A percentile compares a stretch with the other conserved stretches of the same genome.
Conservation (phyloP, 2,888 invertebrate genomes). For the Pyrrhopygopsis socrates region DNA sequence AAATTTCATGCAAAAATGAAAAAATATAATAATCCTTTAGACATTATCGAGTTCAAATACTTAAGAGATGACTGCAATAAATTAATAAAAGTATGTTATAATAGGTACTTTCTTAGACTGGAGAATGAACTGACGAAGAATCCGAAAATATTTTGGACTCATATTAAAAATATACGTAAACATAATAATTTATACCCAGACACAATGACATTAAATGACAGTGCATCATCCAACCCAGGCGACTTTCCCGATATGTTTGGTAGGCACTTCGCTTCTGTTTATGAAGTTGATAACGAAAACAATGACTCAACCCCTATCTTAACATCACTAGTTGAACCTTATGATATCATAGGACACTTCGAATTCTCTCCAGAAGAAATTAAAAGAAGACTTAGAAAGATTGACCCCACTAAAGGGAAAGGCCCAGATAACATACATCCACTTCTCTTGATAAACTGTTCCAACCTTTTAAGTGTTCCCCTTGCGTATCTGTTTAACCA, state of each 20-base stretch:
- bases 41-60: slow-evolving; percentile 50
- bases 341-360: background rate
- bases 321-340: background rate
- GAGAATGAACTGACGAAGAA: background rate
- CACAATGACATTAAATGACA: background rate
- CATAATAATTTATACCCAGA: slow-evolving; percentile 6
- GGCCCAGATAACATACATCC: slow-evolving; percentile 20
- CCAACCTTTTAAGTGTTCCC: background rate
- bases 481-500: no score
- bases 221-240: background rate
- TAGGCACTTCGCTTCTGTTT: slow-evolving; percentile 10
- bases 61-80: slow-evolving; percentile 42
- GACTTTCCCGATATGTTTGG: slow-evolving; percentile 5
- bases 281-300: background rate
- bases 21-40: slow-evolving; percentile 40
- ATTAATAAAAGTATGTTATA: slow-evolving; percentile 16
- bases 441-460: slow-evolving; percentile 1
- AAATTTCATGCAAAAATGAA: slow-evolving; percentile 23
- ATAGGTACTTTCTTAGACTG: slow-evolving; percentile 1
- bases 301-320: background rate
- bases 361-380: background rate
- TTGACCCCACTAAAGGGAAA: background rate
- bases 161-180: slow-evolving; percentile 18
- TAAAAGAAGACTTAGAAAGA: background rate
- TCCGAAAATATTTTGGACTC: slow-evolving; percentile 25